phyloP scores from a whole-genome alignment of 2,888 invertebrate genomes.

The Pecten maximus region DNA sequence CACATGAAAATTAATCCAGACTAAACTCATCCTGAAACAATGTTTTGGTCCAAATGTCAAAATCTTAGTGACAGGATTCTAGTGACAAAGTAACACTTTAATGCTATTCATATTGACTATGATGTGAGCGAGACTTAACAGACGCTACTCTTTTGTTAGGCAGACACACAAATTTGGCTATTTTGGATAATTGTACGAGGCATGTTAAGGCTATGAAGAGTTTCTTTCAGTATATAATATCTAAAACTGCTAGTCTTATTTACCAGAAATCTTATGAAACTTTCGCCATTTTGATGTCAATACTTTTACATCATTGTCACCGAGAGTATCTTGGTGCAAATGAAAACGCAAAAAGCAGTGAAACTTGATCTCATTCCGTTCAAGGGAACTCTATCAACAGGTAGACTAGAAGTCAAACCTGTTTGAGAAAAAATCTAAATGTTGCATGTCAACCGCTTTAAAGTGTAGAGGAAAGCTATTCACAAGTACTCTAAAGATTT shows the following conservation, averaged over 20 bases:
- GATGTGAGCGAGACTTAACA: no score
- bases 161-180: no score
- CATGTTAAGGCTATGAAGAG: no score
- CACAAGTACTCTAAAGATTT: neutral
- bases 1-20: neutral
- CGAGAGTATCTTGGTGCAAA: neutral
- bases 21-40: neutral
- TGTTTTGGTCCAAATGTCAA: neutral
- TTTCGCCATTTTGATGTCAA: neutral
- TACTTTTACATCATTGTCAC: neutral
- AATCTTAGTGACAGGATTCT: no score
- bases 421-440: neutral
- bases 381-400: neutral
- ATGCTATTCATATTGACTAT: no score
- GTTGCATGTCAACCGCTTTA: neutral
- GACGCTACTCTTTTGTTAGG: no score
- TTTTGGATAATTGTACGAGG: no score
- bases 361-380: neutral
- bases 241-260: no score
- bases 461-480: neutral
- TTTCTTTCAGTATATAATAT: no score
- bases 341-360: neutral
- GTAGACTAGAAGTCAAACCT: neutral
- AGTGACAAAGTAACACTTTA: no score
- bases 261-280: neutral